These are phyloP conservation scores for Sciurus vulgaris DNA, from an alignment of 2,797 vertebrate species.

Conservation along the genomic window DNA sequence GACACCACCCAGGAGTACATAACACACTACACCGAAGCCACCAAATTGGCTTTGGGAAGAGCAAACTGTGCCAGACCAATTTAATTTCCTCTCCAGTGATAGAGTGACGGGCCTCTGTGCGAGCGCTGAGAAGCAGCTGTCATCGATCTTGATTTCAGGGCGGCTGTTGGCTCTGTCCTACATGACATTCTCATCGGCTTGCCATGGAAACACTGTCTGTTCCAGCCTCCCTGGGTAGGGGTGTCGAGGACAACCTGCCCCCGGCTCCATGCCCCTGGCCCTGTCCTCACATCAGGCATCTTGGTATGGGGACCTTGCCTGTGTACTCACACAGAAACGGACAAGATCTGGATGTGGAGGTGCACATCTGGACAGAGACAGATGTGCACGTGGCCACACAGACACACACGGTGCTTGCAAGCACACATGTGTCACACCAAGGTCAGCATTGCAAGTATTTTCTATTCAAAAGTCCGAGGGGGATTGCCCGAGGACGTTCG, in stretches of 20 bases:
- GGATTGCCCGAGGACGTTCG: neutral
- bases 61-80: slow-evolving; percentile 63
- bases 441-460: neutral
- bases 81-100: slow-evolving; percentile 76
- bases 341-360: neutral
- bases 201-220: slow-evolving; percentile 32
- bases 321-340: neutral
- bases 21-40: neutral
- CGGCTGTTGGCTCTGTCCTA: slow-evolving; percentile 21
- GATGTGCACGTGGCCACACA: neutral
- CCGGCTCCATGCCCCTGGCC: neutral
- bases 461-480: neutral
- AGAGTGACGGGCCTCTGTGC: slow-evolving; percentile 23
- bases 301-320: fast-evolving
- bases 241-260: neutral
- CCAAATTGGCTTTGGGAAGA: slow-evolving; percentile 67
- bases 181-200: slow-evolving; percentile 74
- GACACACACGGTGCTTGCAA: neutral
- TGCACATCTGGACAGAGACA: neutral
- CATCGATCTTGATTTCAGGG: slow-evolving; percentile 78
- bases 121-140: slow-evolving; percentile 25
- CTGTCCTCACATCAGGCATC: neutral
- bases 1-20: slow-evolving; percentile 7
- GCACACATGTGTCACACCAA: neutral
- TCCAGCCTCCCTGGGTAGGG: neutral